Percentiles rank a stretch among this genome's conserved stretches.
These are phyloP conservation scores for Rhamphomyia laevipes DNA, from an alignment of 2,888 invertebrate species.

Conservation along the genomic window DNA sequence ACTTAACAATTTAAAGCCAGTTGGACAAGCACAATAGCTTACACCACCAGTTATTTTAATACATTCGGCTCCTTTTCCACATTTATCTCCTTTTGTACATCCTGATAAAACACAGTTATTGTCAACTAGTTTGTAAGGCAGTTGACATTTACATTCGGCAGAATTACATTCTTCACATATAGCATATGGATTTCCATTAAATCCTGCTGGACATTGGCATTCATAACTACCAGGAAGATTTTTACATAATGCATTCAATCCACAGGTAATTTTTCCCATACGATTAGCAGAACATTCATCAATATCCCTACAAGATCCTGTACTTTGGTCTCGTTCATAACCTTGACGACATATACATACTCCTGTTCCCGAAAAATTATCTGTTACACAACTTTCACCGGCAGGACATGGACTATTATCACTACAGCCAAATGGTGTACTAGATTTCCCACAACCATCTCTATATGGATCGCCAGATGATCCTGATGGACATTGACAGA, in stretches of 20 bases:
- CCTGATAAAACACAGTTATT: conserved; percentile 77
- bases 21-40: conserved; percentile 87
- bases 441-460: conserved; percentile 59
- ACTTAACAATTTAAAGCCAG: conserved; percentile 62
- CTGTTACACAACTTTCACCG: conserved; percentile 75
- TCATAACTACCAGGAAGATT: conserved; percentile 89
- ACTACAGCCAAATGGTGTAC: conserved; percentile 57
- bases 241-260: conserved; percentile 79
- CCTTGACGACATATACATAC: conserved; percentile 86
- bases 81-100: conserved; percentile 67
- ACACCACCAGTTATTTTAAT: conserved; percentile 80
- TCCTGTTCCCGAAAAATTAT: conserved; percentile 58
- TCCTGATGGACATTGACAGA: conserved; percentile 79
- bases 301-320: conserved; percentile 68
- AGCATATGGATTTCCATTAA: conserved; percentile 81
- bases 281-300: conserved; percentile 70
- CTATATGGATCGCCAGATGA: conserved; percentile 69
- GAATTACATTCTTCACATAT: conserved; percentile 76
- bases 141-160: conserved; percentile 74
- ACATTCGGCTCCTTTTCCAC: conserved; percentile 79
- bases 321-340: conserved; percentile 62
- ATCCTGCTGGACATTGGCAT: conserved; percentile 79
- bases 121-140: conserved; percentile 72
- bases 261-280: conserved; percentile 65
- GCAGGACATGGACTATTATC: conserved; percentile 64